Evolutionary conservation across 2,888 invertebrate genomes (phyloP).

Genomic region (Tineola bisselliella): DNA sequence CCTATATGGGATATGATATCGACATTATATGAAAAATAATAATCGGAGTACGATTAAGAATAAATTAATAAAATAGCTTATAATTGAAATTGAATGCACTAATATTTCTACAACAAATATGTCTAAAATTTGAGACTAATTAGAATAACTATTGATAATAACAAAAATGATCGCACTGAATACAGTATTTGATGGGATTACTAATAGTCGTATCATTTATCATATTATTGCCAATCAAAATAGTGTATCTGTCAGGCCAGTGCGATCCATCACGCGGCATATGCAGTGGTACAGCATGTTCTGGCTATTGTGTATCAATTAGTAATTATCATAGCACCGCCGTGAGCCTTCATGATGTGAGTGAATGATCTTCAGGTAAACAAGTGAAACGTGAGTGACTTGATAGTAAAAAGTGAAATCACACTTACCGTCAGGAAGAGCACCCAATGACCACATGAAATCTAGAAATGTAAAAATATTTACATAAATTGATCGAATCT

Average conservation of each 20-base stretch:
- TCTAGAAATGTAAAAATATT: constrained; percentile 81
- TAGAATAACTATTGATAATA: constrained; percentile 5
- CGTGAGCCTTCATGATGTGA: neutral
- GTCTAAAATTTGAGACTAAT: neutral
- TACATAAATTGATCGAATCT: constrained; percentile 66
- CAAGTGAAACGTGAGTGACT: constrained; percentile 30
- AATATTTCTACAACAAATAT: neutral
- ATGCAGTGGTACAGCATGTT: constrained; percentile 27
- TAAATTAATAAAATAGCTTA: too few relatives aligned
- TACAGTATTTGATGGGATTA: constrained; percentile 53
- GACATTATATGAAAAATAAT: too few relatives aligned
- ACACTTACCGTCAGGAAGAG: constrained; percentile 95
- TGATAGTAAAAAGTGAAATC: constrained; percentile 43
- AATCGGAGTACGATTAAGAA: too few relatives aligned
- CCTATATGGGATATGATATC: too few relatives aligned
- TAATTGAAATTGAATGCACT: neutral
- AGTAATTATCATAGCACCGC: neutral
- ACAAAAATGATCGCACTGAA: constrained; percentile 48
- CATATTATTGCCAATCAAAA: constrained; percentile 68
- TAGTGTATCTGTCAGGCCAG: constrained; percentile 63
- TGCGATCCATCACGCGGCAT: constrained; percentile 53
- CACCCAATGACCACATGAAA: constrained; percentile 99
- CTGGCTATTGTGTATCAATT: constrained; percentile 6
- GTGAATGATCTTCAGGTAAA: constrained; percentile 1
- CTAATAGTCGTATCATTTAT: constrained; percentile 54